phyloP scores from a whole-genome alignment of 2,797 vertebrate genomes.

The Crax fasciolata region DNA sequence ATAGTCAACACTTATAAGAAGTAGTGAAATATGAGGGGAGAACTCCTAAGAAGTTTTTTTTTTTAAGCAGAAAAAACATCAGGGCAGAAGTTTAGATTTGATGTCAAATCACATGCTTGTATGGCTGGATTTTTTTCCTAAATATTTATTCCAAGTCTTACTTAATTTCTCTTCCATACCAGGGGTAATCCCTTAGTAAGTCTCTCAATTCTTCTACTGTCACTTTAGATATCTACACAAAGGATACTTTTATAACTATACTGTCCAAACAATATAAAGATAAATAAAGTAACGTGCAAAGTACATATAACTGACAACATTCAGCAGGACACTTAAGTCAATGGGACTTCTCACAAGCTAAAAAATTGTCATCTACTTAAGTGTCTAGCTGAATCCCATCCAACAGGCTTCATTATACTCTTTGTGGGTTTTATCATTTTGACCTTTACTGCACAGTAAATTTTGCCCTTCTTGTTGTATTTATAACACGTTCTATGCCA shows the following conservation, averaged over 20 bases:
- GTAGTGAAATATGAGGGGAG: neutral
- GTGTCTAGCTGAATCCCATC: conserved; percentile 29
- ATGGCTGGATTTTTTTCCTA: neutral
- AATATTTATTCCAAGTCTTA: neutral
- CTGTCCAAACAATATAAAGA: neutral
- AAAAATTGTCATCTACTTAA: conserved; percentile 44
- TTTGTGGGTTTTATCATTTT: conserved; percentile 55
- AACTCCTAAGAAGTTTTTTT: neutral
- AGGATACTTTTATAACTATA: neutral
- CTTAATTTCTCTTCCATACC: neutral
- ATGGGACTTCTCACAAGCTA: neutral
- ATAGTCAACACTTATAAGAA: neutral
- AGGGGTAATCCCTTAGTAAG: neutral
- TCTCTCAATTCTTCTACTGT: neutral
- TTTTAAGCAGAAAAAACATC: neutral
- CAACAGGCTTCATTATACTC: conserved; percentile 40
- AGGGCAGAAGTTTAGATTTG: neutral
- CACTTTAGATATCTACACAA: neutral
- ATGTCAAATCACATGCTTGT: neutral
- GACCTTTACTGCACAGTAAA: conserved; percentile 51
- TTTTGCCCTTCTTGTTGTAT: conserved; percentile 69
- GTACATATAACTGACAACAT: neutral
- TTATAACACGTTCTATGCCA: conserved; percentile 53
- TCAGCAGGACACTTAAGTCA: neutral
- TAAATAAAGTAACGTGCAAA: neutral